Conservation (phyloP, 2,888 invertebrate species). For the Celastrina argiolus region DNA sequence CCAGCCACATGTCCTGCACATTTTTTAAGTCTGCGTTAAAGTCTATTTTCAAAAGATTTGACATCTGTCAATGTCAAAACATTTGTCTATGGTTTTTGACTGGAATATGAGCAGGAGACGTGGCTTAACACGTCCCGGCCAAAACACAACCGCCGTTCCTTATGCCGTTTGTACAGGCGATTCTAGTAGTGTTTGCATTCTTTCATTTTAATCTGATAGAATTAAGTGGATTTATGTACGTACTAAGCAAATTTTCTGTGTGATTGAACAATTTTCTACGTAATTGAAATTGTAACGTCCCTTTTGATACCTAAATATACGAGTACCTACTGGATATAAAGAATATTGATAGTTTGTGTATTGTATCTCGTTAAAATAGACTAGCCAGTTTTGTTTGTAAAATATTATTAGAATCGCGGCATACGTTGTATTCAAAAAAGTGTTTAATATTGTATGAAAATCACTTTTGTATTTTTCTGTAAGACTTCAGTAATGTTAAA, state of each 20-base stretch:
- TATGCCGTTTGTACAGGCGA: slow-evolving; percentile 30
- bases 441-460: slow-evolving; percentile 24
- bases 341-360: not conserved
- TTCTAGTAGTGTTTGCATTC: slow-evolving; percentile 26
- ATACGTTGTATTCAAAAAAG: slow-evolving; percentile 26
- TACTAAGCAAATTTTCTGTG: not conserved
- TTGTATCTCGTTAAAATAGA: not conserved
- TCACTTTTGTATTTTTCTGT: slow-evolving; percentile 38
- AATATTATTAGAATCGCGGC: slow-evolving; percentile 29
- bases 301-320: not conserved
- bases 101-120: not conserved
- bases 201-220: slow-evolving; percentile 15
- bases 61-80: not conserved
- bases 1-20: not conserved
- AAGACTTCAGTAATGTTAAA: slow-evolving; percentile 46
- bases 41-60: not conserved
- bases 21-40: not conserved
- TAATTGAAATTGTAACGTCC: not conserved
- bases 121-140: slow-evolving; percentile 35
- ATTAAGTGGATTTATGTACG: slow-evolving; percentile 4
- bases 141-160: slow-evolving; percentile 40
- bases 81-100: not conserved
- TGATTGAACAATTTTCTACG: not conserved
- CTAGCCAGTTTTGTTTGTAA: not conserved
- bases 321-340: not conserved